Evolutionary conservation across 2,113 vertebrate species (phyloP), one percentile per base, ranked within the genome.

Genomic region (Morone saxatilis): DNA sequence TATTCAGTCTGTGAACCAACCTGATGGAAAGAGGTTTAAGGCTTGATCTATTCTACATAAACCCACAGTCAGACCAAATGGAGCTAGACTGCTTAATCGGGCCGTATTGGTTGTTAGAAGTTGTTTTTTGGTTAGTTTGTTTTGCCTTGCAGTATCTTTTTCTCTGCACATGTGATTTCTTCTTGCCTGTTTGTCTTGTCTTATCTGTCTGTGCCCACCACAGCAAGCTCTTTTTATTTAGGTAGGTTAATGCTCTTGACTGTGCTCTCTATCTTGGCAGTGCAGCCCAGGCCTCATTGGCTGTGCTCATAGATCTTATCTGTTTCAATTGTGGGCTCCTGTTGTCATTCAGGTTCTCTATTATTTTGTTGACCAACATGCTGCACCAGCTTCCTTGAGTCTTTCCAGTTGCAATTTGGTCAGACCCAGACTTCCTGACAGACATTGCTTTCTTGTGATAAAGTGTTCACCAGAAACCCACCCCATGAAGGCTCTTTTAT

Each of bases 281-380:
- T 63, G 77, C 85, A 91, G 89, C 70, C 43, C 54, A 38, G 78
- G 22, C 74, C 61, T 85, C 66, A 71, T 71, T 86, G 78, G 59
- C 78, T 36, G 41, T 19, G 1, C 66, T 85, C 72, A 59, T 57
- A 77, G 84, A 86, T 91, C 68, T 62, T 85, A 89, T 92, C 83
- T 1, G 1, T 14, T 80, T 38, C 79, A 76, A 86, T 84, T 76
- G 65, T 54, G 47, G 67, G 13, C 63, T 84, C 40, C 53, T 0
- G 20, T 70, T 86, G 83, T 85, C 89, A 79, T 76, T 91, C 79
- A 82, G 59, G 41, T 66, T 75, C 36, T 80, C 17, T 59, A 69
- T 89, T 81, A 90, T 87, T 88, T 12, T 41, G 25, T 45, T 74
- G 85, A 78, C 80, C 81, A 71, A 53, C 51, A 31, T 19, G 43